Conservation (phyloP, 1,140 invertebrate genomes). For the Telenomus remus region DNA sequence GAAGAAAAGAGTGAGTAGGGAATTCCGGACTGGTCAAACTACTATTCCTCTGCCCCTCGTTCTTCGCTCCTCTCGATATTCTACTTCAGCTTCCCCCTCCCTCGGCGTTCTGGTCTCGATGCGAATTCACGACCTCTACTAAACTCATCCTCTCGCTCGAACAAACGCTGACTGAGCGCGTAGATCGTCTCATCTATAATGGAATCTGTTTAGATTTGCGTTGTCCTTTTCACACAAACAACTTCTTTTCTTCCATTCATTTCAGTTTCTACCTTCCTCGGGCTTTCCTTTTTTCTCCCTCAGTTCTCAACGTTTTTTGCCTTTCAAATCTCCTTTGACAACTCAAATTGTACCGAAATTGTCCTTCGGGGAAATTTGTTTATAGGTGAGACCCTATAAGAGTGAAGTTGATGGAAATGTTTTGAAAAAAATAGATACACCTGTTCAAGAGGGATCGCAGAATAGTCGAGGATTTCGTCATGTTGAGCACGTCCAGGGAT, state of each 20-base stretch:
- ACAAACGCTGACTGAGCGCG: background rate
- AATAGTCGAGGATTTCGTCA: no score
- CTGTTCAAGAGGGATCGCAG: no score
- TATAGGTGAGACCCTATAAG: no score
- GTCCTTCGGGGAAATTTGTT: no score
- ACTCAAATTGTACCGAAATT: no score
- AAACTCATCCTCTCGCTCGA: background rate
- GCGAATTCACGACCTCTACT: slow-evolving; percentile 11
- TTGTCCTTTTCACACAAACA: slow-evolving; percentile 18
- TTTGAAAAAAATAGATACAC: no score
- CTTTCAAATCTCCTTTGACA: no score
- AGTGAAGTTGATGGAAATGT: no score
- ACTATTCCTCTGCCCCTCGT: slow-evolving; percentile 42
- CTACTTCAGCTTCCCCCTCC: slow-evolving; percentile 17
- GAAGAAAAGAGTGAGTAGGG: slow-evolving; percentile 40
- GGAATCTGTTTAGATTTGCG: slow-evolving; percentile 31
- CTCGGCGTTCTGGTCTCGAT: slow-evolving; percentile 6
- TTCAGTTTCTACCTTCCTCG: background rate
- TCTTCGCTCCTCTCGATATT: slow-evolving; percentile 34
- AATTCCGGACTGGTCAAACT: slow-evolving; percentile 51
- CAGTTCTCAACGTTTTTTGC: no score
- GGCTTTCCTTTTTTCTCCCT: background rate
- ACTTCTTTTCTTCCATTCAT: slow-evolving; percentile 9
- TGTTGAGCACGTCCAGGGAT: no score
- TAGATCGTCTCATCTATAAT: slow-evolving; percentile 28